Conservation (phyloP, 2,797 vertebrate genomes). For the Malurus leucopterus region DNA sequence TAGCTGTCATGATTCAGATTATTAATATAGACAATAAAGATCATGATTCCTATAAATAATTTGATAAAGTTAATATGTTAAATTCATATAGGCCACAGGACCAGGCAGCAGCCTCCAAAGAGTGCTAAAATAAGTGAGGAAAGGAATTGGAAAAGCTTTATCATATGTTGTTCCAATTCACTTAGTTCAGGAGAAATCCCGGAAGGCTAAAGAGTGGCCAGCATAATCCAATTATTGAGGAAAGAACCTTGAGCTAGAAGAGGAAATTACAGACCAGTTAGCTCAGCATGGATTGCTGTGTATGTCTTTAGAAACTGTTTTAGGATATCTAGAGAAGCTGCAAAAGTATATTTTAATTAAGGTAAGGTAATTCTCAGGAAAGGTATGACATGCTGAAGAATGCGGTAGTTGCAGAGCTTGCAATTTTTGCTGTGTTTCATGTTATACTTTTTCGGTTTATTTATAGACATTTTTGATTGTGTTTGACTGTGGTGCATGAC, state of each 20-base stretch:
- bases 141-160: constrained; percentile 44
- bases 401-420: background rate
- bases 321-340: background rate
- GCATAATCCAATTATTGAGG: constrained; percentile 51
- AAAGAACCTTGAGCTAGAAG: background rate
- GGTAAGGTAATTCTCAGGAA: background rate
- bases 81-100: constrained; percentile 14
- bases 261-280: constrained; percentile 41
- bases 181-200: constrained; percentile 45
- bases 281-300: background rate
- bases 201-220: constrained; percentile 5
- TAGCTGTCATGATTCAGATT: background rate
- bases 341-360: constrained; percentile 45
- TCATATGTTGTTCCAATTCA: constrained; percentile 44
- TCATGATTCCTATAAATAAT: background rate
- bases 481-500: background rate
- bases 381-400: background rate
- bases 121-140: constrained; percentile 23
- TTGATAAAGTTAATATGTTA: background rate
- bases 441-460: background rate
- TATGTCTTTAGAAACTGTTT: constrained; percentile 24
- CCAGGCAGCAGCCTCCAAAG: constrained; percentile 14
- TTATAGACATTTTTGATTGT: background rate
- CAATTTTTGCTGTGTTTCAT: background rate
- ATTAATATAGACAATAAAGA: background rate